phyloP scores from a whole-genome alignment of 2,888 invertebrate genomes.

The Nowickia ferox region DNA sequence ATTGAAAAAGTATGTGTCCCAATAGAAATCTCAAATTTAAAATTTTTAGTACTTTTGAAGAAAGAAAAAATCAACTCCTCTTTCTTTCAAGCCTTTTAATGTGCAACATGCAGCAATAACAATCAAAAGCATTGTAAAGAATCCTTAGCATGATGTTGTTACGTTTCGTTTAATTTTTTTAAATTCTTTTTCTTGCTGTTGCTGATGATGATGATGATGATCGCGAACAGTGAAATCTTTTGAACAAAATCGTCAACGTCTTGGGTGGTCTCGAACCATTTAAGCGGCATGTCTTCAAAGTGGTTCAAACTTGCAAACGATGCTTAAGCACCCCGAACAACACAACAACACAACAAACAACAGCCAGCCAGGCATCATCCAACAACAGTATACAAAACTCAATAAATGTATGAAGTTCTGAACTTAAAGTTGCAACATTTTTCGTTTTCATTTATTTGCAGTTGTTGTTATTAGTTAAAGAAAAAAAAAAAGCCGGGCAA shows the following conservation, averaged over 20 bases:
- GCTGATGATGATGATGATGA: conserved; percentile 58
- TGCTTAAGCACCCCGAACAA: conserved; percentile 72
- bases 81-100: neutral
- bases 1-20: too few species aligned
- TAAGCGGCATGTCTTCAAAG: conserved; percentile 81
- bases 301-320: conserved; percentile 80
- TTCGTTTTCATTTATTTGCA: conserved; percentile 52
- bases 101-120: conserved; percentile 37
- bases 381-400: conserved; percentile 51
- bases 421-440: conserved; percentile 61
- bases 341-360: conserved; percentile 49
- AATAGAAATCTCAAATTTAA: neutral
- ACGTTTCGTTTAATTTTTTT: conserved; percentile 21
- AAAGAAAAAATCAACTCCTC: neutral
- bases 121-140: conserved; percentile 35
- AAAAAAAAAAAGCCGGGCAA: neutral
- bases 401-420: conserved; percentile 57
- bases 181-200: neutral
- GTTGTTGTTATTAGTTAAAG: conserved; percentile 9
- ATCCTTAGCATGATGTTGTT: conserved; percentile 54
- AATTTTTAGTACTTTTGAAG: neutral
- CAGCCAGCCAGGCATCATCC: conserved; percentile 55
- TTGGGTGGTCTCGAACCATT: conserved; percentile 82
- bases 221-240: conserved; percentile 70
- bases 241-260: conserved; percentile 75